A percentile compares a stretch with the other conserved stretches of the same genome.
Evolutionary conservation across 2,888 invertebrate genomes (phyloP).

Genomic region (Panorpa germanica): DNA sequence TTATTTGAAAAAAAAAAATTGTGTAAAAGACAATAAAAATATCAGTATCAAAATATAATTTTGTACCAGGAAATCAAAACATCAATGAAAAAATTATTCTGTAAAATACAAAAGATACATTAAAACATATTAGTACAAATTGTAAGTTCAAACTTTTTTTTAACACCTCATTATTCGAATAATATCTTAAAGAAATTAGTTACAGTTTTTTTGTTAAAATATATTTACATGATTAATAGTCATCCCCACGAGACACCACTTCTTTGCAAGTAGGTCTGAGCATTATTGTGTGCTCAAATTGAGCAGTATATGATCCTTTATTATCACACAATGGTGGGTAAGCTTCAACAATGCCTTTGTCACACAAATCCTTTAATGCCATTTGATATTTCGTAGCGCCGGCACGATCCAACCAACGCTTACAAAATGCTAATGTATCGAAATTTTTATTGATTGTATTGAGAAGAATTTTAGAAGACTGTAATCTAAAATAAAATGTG

Average conservation of each 20-base stretch:
- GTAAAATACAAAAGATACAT: too few species aligned
- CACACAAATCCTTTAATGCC: slow-evolving; percentile 95
- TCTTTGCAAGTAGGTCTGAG: slow-evolving; percentile 97
- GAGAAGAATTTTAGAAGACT: slow-evolving; percentile 82
- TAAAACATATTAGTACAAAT: too few species aligned
- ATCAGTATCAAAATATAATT: too few species aligned
- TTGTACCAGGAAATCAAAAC: too few species aligned
- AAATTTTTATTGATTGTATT: slow-evolving; percentile 93
- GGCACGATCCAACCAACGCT: slow-evolving; percentile 93
- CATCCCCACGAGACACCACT: slow-evolving; percentile 88
- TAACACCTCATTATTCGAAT: too few species aligned
- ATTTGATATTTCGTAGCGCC: slow-evolving; percentile 96
- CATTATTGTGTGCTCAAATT: slow-evolving; percentile 97
- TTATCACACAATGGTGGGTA: slow-evolving; percentile 97
- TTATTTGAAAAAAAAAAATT: too few species aligned
- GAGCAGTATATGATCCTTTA: slow-evolving; percentile 96
- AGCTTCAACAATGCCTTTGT: slow-evolving; percentile 93
- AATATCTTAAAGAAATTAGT: too few species aligned
- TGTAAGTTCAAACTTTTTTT: too few species aligned
- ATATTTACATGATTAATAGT: too few species aligned
- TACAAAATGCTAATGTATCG: slow-evolving; percentile 94
- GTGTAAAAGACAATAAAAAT: too few species aligned
- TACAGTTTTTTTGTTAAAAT: too few species aligned
- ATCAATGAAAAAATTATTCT: too few species aligned
- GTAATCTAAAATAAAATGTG: slow-evolving; percentile 37